Percentiles rank a stretch among this genome's conserved stretches.
Conservation (phyloP, 2,888 invertebrate genomes). For the Proisotoma minuta region DNA sequence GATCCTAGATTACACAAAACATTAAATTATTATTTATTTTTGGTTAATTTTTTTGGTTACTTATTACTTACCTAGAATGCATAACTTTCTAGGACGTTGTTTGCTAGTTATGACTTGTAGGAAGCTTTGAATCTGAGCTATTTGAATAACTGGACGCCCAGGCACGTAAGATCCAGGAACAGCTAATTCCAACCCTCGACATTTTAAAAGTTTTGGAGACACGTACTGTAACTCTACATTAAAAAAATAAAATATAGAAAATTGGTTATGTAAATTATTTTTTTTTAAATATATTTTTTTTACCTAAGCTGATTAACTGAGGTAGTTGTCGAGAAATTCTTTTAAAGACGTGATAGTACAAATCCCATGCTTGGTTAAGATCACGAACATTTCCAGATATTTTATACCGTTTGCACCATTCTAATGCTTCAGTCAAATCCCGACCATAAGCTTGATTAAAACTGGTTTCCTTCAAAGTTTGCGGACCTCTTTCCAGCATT, state of each 20-base stretch:
- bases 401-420: slow-evolving; percentile 88
- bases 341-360: slow-evolving; percentile 97
- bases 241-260: slow-evolving; percentile 11
- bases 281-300: background rate
- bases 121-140: slow-evolving; percentile 83
- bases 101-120: slow-evolving; percentile 96
- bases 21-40: background rate
- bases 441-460: slow-evolving; percentile 94
- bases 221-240: slow-evolving; percentile 94
- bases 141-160: slow-evolving; percentile 79
- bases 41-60: background rate
- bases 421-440: slow-evolving; percentile 88
- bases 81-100: slow-evolving; percentile 90
- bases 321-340: slow-evolving; percentile 93
- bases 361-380: slow-evolving; percentile 96
- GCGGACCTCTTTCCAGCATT: slow-evolving; percentile 88
- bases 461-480: slow-evolving; percentile 92
- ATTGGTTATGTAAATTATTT: slow-evolving; percentile 1
- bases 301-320: slow-evolving; percentile 70
- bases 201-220: slow-evolving; percentile 81
- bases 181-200: slow-evolving; percentile 88
- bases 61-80: slow-evolving; percentile 63
- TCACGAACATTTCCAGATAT: slow-evolving; percentile 81
- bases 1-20: slow-evolving; percentile 61
- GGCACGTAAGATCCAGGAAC: slow-evolving; percentile 98